Conservation (phyloP, 2,888 invertebrate genomes). For the Aphelenchoides bicaudatus region DNA sequence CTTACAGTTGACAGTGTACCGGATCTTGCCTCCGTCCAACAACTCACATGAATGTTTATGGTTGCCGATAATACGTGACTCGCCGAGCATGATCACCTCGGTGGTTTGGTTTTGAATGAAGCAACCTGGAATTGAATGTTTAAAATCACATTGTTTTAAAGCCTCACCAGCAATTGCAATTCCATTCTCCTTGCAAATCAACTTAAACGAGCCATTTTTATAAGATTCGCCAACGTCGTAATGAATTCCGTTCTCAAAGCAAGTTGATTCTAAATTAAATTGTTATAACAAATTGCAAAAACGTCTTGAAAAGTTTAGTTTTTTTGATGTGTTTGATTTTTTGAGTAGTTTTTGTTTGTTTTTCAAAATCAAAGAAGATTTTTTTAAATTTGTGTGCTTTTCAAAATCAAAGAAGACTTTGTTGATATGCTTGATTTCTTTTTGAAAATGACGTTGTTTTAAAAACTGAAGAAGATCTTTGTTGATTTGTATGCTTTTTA, state of each 20-base stretch:
- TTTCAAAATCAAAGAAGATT: too few species aligned
- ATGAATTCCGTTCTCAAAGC: conserved; percentile 56
- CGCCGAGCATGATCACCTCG: conserved; percentile 45
- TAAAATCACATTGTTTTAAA: background rate
- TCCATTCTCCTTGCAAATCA: conserved; percentile 51
- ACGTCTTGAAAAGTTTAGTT: too few species aligned
- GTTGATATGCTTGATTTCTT: too few species aligned
- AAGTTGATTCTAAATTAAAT: conserved; percentile 53
- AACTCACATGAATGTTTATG: conserved; percentile 53
- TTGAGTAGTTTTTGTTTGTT: too few species aligned
- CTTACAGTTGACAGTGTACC: conserved; percentile 54
- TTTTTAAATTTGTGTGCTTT: too few species aligned
- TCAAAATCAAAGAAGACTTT: too few species aligned
- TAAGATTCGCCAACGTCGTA: conserved; percentile 57
- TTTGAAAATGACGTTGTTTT: too few species aligned
- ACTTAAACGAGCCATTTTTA: conserved; percentile 56
- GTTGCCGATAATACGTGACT: conserved; percentile 48
- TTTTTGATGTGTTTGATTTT: too few species aligned
- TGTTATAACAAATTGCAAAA: too few species aligned
- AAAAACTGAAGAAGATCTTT: too few species aligned
- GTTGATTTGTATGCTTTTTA: too few species aligned
- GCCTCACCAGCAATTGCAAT: conserved; percentile 46
- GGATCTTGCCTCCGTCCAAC: conserved; percentile 47
- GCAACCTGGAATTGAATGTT: conserved; percentile 44
- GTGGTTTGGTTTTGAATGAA: conserved; percentile 47